These are phyloP conservation scores for Zaprionus camerounensis DNA, from an alignment of 1,140 invertebrate genomes.

Conservation along the genomic window DNA sequence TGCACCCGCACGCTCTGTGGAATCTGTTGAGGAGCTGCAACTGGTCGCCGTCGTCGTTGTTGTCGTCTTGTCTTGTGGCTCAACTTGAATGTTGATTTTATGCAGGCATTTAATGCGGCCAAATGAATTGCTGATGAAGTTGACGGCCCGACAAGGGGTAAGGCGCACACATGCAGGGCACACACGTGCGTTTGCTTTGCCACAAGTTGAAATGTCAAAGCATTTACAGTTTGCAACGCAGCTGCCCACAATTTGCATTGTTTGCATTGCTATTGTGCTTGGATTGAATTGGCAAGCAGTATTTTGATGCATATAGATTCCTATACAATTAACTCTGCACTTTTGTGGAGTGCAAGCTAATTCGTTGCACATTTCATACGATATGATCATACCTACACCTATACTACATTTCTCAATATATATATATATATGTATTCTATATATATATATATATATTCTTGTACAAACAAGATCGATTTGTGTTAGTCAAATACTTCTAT, in stretches of 20 bases:
- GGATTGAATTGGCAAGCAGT: not conserved
- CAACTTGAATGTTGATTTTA: constrained; percentile 57
- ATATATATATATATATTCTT: not conserved
- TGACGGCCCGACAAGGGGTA: constrained; percentile 18
- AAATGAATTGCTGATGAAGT: constrained; percentile 58
- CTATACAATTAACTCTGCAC: not conserved
- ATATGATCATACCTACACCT: not conserved
- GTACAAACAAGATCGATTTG: not conserved
- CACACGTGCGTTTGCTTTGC: constrained; percentile 39
- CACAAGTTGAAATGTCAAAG: constrained; percentile 65
- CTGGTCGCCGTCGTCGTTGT: constrained; percentile 7
- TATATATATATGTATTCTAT: not conserved
- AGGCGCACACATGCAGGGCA: constrained; percentile 8
- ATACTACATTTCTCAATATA: not conserved
- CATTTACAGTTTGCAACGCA: constrained; percentile 46
- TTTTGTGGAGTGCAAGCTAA: not conserved
- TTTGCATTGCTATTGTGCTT: constrained; percentile 9
- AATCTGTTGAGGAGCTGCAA: constrained; percentile 12
- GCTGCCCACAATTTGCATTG: constrained; percentile 52
- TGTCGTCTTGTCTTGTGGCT: constrained; percentile 18
- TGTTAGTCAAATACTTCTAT: not conserved
- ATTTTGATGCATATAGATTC: not conserved
- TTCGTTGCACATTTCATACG: not conserved
- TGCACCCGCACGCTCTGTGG: constrained; percentile 32
- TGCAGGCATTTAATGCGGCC: constrained; percentile 63